Evolutionary conservation across 2,113 vertebrate species (phyloP).

Genomic region (Pteronura brasiliensis): DNA sequence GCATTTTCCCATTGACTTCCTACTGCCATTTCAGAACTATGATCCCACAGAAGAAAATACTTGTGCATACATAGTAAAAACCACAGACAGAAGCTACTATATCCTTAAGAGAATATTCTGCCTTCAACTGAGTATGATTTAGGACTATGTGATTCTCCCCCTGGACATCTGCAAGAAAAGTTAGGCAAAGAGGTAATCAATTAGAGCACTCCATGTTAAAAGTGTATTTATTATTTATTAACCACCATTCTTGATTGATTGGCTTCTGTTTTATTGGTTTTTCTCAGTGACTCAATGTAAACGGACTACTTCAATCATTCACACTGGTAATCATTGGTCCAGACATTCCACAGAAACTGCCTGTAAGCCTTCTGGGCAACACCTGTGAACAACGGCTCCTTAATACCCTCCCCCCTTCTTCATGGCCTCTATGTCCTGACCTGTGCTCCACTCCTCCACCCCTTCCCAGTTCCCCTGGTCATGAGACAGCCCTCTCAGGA

Average conservation of each 20-base stretch:
- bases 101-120: not conserved
- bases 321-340: not conserved
- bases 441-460: not conserved
- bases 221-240: conserved; percentile 23
- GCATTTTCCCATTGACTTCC: not conserved
- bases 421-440: not conserved
- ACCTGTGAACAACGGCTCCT: not conserved
- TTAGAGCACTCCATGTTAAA: not conserved
- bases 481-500: not conserved
- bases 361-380: rapidly evolving
- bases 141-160: not conserved
- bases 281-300: not conserved
- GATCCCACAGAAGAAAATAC: not conserved
- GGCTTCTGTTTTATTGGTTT: conserved; percentile 27
- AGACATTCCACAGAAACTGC: not conserved
- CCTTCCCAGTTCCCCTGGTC: not conserved
- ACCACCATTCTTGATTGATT: not conserved
- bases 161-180: not conserved
- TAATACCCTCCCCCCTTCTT: not conserved
- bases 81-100: not conserved
- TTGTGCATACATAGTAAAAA: not conserved
- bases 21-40: not conserved
- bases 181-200: not conserved
- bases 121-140: not conserved
- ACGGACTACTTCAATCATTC: not conserved